Evolutionary conservation across 2,797 vertebrate genomes (phyloP).

Genomic region (Spondyliosoma cantharus): DNA sequence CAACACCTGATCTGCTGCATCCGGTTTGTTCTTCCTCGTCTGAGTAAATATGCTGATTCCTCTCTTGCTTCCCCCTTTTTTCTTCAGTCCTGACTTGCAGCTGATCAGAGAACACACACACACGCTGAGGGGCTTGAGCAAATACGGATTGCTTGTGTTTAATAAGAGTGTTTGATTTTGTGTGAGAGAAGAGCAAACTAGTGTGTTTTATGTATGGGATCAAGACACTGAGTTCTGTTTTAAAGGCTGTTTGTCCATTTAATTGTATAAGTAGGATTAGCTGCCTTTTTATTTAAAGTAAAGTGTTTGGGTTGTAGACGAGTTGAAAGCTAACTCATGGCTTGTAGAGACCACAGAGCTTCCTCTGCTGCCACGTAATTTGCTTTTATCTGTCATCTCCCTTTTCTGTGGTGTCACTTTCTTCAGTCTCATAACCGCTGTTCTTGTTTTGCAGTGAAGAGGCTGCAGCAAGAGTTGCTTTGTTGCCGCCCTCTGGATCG

Average conservation of each 20-base stretch:
- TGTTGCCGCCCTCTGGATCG: not conserved
- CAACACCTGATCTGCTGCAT: conserved; percentile 30
- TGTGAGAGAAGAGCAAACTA: not conserved
- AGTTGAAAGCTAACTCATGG: not conserved
- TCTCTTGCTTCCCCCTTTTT: not conserved
- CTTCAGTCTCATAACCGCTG: not conserved
- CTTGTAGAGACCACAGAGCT: not conserved
- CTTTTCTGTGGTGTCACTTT: not conserved
- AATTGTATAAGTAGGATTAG: not conserved
- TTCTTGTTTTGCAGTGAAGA: conserved; percentile 7
- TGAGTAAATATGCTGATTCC: conserved; percentile 31
- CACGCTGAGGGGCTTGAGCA: not conserved
- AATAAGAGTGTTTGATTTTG: not conserved
- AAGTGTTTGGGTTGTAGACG: not conserved
- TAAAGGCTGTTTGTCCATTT: not conserved
- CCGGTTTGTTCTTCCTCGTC: conserved; percentile 27
- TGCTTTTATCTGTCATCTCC: not conserved
- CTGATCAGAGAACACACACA: conserved; percentile 30
- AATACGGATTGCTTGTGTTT: not conserved
- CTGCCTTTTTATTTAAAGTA: not conserved
- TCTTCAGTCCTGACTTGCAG: conserved; percentile 15
- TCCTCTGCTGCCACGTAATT: not conserved
- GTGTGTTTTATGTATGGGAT: conserved; percentile 5
- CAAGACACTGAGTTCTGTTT: not conserved
- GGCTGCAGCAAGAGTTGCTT: not conserved